Evolutionary conservation across 2,888 invertebrate genomes (phyloP), one percentile per base, ranked within the genome.

Genomic region (Cerastis rubricosa): DNA sequence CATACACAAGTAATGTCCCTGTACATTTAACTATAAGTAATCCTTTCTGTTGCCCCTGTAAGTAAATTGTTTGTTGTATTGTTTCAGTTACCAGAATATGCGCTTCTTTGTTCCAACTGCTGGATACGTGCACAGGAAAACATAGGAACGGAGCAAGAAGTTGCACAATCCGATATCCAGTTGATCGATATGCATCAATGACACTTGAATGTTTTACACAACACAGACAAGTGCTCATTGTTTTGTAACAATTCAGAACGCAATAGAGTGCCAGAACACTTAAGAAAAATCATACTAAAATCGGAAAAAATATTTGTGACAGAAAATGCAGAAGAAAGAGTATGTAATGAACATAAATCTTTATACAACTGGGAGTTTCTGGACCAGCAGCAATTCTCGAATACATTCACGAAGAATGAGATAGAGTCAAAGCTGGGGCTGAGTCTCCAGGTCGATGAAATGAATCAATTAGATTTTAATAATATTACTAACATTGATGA

Each of bases 361-460:
- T 3, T 59, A 29, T 22, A 47, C 59, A 70, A 70, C 70, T 71
- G 61, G 47, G 71, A 71, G 29, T 71, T 71, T 71, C 61, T 47
- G 35, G 71, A 47, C n/a, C 61, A 47, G 35, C 47, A 61, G 35
- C 71, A 49, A 0, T 49, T 61, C 47, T 61, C 71, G 0, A 49
- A 71, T 35, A 49, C 47, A 35, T 71, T 71, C 11, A 61, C 47
- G 7, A 72, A 72, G 66, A 72, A 54, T 19, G 72, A 72, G 19
- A 72, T 65, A 57, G 65, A 72, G 11, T 65, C 57, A 72, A 72
- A 65, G 72, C 29, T 72, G 65, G 66, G 29, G 72, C 45, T 66
- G 57, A 73, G 66, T 73, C n/a, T 66, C 66, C 66, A 47, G 47
- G 57, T 57, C 1, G n/a, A 66, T 47, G 54, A 73, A 57, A n/a